Base-by-base conservation (phyloP, 2,888 invertebrate species). In the Callyntrura guangdongensis region DNA sequence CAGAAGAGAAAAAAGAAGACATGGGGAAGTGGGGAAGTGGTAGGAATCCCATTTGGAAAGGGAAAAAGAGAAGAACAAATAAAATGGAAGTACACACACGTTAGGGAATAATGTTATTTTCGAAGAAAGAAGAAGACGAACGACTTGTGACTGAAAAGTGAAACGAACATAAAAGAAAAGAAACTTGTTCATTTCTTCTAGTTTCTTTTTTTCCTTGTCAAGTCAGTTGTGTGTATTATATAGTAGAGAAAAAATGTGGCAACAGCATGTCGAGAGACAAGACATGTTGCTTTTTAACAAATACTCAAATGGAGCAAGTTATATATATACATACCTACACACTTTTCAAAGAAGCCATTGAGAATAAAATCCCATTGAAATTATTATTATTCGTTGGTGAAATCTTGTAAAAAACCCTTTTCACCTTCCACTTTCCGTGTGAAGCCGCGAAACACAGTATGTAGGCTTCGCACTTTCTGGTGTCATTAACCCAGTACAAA, bases 41-140 rank as follows among this genome's bases (percentile, higher is more conserved):
- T 17, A 88, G 17, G 82, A 84, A 84, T 84, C 61, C 82, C 79
- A 64, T 27, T 25, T 79, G 86, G 72, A 47, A 47, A 61, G 49
- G 36, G 27, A 47, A 45, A 36, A 79, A 74, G 53, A 74, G 47
- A 89, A 74, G 89, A 89, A 79, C 83, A 89, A 89, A 89, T 89
- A 89, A 84, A 84, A 83, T 49, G 83, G 84, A 27, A 89, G 84
- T 56, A 77, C 53, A 67, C 64, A 74, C 83, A 84, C 84, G 77
- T 84, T 89, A 59, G 89, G 89, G 89, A 89, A 64, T 89, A 89
- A 89, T 84, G 84, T 89, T 84, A 84, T 89, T 89, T 89, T 77
- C 56, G 2, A 36, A 74, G 45, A 81, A 61, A 45, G 77, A 56
- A 49, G 25, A 45, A 74, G 64, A 61, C 81, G 74, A 86, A 59